phyloP scores from a whole-genome alignment of 2,113 vertebrate species.

The Macrotus californicus region DNA sequence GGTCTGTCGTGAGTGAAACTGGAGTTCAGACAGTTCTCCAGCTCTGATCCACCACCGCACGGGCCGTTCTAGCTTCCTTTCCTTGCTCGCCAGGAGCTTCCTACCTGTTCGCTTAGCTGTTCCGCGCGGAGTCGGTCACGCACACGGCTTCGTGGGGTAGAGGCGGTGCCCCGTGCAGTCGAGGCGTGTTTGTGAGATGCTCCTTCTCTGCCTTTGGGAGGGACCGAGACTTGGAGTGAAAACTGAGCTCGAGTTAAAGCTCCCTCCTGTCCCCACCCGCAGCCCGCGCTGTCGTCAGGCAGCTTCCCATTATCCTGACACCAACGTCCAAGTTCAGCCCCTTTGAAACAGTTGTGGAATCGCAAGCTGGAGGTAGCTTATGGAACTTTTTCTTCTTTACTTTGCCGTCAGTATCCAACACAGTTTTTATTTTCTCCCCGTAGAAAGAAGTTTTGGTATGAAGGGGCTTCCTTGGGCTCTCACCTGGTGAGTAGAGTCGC shows the following conservation, averaged over 20 bases:
- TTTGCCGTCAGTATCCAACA: not conserved
- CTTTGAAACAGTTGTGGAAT: not conserved
- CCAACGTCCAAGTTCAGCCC: not conserved
- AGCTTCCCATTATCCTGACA: not conserved
- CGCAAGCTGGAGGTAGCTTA: not conserved
- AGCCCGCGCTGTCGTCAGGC: not conserved
- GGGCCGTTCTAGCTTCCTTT: not conserved
- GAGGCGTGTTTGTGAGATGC: not conserved
- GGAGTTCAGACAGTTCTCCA: not conserved
- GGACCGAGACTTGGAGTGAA: not conserved
- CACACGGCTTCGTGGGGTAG: too few relatives aligned
- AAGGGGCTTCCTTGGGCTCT: conserved; percentile 73
- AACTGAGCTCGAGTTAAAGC: not conserved
- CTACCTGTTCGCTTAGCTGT: not conserved
- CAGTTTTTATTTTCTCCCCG: conserved; percentile 2
- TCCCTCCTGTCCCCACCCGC: not conserved
- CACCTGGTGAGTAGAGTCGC: conserved; percentile 72
- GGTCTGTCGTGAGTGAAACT: not conserved
- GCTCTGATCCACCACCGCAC: accelerated
- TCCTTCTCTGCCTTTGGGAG: not conserved
- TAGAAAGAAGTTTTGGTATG: conserved; percentile 89
- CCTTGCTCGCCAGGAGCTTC: not conserved
- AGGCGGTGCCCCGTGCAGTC: accelerated
- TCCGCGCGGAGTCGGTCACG: not conserved
- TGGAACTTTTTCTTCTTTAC: not conserved